Evolutionary conservation across 2,888 invertebrate species (phyloP), one percentile per base, ranked within the genome.

Genomic region (Mythimna impura): DNA sequence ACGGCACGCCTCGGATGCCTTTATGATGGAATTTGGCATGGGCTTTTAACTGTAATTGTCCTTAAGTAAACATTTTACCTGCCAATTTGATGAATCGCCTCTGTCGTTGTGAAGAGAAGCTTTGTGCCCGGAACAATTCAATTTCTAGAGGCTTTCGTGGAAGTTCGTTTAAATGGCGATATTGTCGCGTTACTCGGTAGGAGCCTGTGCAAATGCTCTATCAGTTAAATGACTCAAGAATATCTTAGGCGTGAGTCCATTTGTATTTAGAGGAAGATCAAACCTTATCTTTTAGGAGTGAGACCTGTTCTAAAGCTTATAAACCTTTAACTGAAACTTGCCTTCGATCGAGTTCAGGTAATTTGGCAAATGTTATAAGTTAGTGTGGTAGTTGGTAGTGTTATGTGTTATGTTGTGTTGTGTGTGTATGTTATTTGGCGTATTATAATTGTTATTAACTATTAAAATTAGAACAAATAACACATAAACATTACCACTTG

Each of bases 1-100:
- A 92, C 87, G 92, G 92, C 94, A 92, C 91, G 92, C 84, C 90
- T 88, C 89, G 84, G 81, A 89, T 81, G 89, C 90, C 90, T 91
- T 92, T 92, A 90, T 93, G 91, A 93, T 89, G 89, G 92, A 91
- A 93, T 93, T 93, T 91, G 92, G 90, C 91, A 91, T 89, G 93
- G 93, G 91, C 93, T 94, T 93, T 95, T 94, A 93, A 90, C 93
- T 91, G 90, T 93, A 94, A 95, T 94, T 94, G 94, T 92, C 91
- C 92, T 88, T 91, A 89, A 90, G 93, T 93, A 94, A 95, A 94
- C 93, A 93, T 93, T 94, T 92, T 95, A 95, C 95, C 95, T 95
- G 96, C 89, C 94, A 93, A 93, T 92, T 91, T 95, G 94, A 96
- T 93, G 87, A 90, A 95, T 95, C 89, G 91, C 88, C 92, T 92